phyloP scores from a whole-genome alignment of 1,140 invertebrate species.

The Aphidius ervi region DNA sequence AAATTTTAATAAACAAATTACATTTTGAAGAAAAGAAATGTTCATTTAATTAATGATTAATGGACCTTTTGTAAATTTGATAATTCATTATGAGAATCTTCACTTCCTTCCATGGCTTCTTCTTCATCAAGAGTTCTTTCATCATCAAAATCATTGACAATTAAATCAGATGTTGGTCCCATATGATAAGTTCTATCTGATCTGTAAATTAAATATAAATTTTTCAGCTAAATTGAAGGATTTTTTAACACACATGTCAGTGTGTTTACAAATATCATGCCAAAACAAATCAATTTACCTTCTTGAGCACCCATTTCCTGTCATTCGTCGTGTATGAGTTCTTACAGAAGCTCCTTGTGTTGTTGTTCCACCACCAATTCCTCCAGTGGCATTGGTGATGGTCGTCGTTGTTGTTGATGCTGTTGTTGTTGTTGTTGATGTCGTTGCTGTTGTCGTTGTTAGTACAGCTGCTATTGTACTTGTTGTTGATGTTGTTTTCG shows the following conservation, averaged over 20 bases:
- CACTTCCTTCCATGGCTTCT: conserved; percentile 85
- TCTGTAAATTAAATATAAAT: conserved; percentile 26
- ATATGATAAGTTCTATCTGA: conserved; percentile 59
- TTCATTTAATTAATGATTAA: too few relatives aligned
- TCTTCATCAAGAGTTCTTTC: conserved; percentile 93
- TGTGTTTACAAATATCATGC: too few relatives aligned
- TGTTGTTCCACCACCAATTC: neutral
- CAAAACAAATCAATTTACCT: neutral
- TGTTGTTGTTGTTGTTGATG: conserved; percentile 2
- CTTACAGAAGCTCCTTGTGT: neutral
- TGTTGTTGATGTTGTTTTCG: conserved; percentile 10
- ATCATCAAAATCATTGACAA: conserved; percentile 96
- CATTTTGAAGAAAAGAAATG: neutral
- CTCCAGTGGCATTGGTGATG: too few relatives aligned
- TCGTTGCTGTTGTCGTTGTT: too few relatives aligned
- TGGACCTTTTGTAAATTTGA: conserved; percentile 79
- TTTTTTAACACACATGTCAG: neutral
- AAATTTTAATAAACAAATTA: neutral
- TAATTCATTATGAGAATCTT: conserved; percentile 83
- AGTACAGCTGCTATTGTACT: neutral
- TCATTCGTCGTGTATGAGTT: conserved; percentile 16
- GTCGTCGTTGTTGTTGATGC: conserved; percentile 1
- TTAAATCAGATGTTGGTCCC: conserved; percentile 78
- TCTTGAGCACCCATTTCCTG: conserved; percentile 17
- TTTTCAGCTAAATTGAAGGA: too few relatives aligned